Evolutionary conservation across 2,113 vertebrate genomes (phyloP).

Genomic region (Herpetotheres cachinnans): DNA sequence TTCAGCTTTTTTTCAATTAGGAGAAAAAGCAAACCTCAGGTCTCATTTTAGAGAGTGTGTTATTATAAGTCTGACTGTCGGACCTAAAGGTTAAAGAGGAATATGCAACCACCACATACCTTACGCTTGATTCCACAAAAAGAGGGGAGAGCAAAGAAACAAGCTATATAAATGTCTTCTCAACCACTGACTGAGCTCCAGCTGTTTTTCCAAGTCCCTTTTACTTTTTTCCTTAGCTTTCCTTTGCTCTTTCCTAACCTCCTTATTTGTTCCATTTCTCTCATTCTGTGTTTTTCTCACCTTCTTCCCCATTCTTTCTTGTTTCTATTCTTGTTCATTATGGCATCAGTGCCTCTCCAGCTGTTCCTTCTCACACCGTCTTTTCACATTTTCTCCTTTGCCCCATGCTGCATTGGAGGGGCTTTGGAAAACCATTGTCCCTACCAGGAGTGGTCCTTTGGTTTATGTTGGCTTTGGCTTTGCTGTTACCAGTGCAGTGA

Average conservation of each 20-base stretch:
- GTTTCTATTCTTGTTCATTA: not conserved
- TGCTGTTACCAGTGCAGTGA: not conserved
- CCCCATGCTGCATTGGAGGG: rapidly evolving
- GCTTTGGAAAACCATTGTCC: not conserved
- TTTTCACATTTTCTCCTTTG: not conserved
- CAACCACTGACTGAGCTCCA: not conserved
- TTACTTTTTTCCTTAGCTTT: not conserved
- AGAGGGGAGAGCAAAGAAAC: not conserved
- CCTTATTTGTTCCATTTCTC: not conserved
- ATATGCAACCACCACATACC: not conserved
- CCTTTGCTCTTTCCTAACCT: not conserved
- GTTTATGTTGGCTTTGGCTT: not conserved
- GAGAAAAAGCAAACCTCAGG: not conserved
- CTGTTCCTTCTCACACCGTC: not conserved
- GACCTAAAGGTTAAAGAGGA: not conserved
- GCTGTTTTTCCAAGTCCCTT: not conserved
- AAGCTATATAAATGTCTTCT: not conserved
- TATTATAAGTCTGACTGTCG: not conserved
- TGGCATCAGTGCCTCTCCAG: not conserved
- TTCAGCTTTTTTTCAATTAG: constrained; percentile 20
- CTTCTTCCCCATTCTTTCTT: not conserved
- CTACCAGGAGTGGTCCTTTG: not conserved
- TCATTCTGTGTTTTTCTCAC: not conserved
- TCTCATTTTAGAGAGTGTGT: not conserved
- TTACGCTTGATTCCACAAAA: not conserved